These are phyloP conservation scores for Eutrigla gurnardus DNA, from an alignment of 2,797 vertebrate genomes.

Conservation along the genomic window DNA sequence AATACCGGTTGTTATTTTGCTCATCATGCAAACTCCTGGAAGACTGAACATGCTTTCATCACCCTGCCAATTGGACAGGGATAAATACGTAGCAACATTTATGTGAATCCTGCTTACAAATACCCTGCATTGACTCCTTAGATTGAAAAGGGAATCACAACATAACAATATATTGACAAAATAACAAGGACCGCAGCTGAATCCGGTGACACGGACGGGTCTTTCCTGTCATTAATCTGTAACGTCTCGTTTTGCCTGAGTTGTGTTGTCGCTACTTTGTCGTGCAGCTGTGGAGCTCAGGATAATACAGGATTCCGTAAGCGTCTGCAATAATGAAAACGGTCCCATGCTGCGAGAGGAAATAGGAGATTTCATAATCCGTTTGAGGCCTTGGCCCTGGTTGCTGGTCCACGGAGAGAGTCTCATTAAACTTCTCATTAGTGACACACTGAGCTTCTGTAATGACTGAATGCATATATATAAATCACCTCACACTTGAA, in stretches of 20 bases:
- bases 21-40: slow-evolving; percentile 13
- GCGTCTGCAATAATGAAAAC: slow-evolving; percentile 75
- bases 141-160: slow-evolving; percentile 1
- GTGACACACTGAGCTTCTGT: slow-evolving; percentile 79
- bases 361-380: slow-evolving; percentile 82
- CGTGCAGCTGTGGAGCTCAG: slow-evolving; percentile 57
- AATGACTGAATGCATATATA: slow-evolving; percentile 81
- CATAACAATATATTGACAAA: background rate
- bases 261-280: slow-evolving; percentile 35
- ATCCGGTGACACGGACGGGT: slow-evolving; percentile 35
- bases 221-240: slow-evolving; percentile 52
- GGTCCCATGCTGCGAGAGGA: slow-evolving; percentile 73
- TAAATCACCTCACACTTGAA: slow-evolving; percentile 76
- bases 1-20: slow-evolving; percentile 38
- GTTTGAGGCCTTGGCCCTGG: slow-evolving; percentile 73
- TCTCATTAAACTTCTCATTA: slow-evolving; percentile 86
- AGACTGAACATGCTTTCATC: slow-evolving; percentile 15
- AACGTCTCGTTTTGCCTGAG: slow-evolving; percentile 50
- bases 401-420: slow-evolving; percentile 69
- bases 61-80: slow-evolving; percentile 12
- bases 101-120: slow-evolving; percentile 11
- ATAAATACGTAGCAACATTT: slow-evolving; percentile 2
- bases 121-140: slow-evolving; percentile 6
- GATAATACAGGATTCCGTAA: slow-evolving; percentile 67
- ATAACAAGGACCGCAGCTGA: slow-evolving; percentile 19